phyloP scores from a whole-genome alignment of 1,140 invertebrate genomes.

The Theocolax elegans region DNA sequence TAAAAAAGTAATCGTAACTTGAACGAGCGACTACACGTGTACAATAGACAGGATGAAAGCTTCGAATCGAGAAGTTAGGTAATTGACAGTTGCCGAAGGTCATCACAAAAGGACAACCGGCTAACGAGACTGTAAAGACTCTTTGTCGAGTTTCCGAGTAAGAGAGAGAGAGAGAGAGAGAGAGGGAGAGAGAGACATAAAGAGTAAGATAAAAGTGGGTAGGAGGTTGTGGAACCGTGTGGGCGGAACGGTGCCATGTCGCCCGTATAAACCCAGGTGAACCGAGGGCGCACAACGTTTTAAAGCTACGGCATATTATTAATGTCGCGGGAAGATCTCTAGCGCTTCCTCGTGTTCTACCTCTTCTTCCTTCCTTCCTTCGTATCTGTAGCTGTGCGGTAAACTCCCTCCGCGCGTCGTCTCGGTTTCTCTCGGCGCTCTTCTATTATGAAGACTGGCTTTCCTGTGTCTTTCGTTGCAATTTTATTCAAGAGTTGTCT shows the following conservation, averaged over 20 bases:
- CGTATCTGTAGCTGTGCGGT: neutral
- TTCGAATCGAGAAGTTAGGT: too few species aligned
- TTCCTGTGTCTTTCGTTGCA: too few species aligned
- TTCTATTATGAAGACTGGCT: too few species aligned
- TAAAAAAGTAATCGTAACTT: too few species aligned
- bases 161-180: neutral
- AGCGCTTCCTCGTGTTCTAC: neutral
- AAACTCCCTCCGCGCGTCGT: neutral
- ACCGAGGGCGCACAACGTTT: neutral
- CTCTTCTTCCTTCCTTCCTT: neutral
- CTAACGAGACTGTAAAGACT: slow-evolving; percentile 14
- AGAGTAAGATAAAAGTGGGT: neutral
- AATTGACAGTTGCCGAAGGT: too few species aligned
- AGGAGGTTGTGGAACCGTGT: too few species aligned
- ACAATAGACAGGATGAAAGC: neutral
- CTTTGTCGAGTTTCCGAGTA: too few species aligned
- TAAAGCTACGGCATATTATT: slow-evolving; percentile 2
- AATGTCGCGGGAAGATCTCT: neutral
- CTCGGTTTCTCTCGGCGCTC: too few species aligned
- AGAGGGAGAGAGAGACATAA: too few species aligned
- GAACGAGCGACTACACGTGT: too few species aligned
- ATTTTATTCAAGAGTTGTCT: too few species aligned
- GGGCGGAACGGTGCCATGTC: slow-evolving; percentile 2
- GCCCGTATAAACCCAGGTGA: neutral
- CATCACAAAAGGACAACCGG: slow-evolving; percentile 8